Evolutionary conservation across 2,888 invertebrate species (phyloP), one percentile per base, ranked within the genome.

Genomic region (Sussaba pulchella): DNA sequence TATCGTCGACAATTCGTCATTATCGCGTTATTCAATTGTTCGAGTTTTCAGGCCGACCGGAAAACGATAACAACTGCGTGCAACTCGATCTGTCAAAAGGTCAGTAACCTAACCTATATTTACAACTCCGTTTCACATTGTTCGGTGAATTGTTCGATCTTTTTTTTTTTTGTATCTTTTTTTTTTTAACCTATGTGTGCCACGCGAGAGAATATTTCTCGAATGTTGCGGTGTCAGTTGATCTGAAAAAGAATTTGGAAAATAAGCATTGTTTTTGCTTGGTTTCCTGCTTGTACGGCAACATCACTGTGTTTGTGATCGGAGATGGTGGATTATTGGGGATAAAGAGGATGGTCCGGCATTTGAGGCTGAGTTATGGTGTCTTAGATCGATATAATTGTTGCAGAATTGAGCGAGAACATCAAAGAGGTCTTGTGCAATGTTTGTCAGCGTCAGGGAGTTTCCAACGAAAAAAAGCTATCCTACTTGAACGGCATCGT

Each of bases 401-500:
- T 91, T 89, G 21, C 88, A 94, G 95, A 93, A 87, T 89, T 94
- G 47, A 91, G 89, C 79, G 93, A 94, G 80, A 94, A 94, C 85
- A 90, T 94, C 31, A 93, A 93, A 82, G 95, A 95, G 90, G 94
- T 95, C 74, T 92, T 95, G 73, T 93, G 93, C 77, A 94, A 94
- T 89, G 89, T 95, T 79, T 95, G 94, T 85, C 94, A 94, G 88
- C 94, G 94, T 89, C 93, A 93, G 83, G 94, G 94, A 77, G 94
- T 96, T 80, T 95, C 96, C 79, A 97, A 97, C 92, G 95, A 95
- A 82, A 96, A 96, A 91, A 96, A 96, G 91, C 94, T 98, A 86
- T 96, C 96, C 85, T 97, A 97, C 92, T 94, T 98, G 88, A 98
- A 98, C 94, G 96, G 96, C 81, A 95, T 98, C 93, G 97, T 97